Percentiles rank a stretch among this genome's conserved stretches.
Conservation (phyloP, 2,888 invertebrate genomes). For the Chloroclysta siterata region DNA sequence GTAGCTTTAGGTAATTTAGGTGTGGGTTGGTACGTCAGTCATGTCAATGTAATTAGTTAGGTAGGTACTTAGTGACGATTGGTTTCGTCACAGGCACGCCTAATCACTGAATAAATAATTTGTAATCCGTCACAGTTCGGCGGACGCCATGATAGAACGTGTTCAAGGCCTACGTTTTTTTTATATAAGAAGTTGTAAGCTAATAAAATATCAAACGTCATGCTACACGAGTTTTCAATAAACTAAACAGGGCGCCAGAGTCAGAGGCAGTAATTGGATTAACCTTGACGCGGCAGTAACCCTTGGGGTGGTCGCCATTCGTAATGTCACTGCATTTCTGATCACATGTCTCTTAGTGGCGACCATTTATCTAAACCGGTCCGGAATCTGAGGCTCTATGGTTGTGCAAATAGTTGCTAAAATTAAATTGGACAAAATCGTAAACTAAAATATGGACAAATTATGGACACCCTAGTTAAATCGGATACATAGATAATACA, state of each 20-base stretch:
- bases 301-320: conserved; percentile 61
- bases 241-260: conserved; percentile 56
- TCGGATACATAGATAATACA: too few relatives aligned
- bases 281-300: conserved; percentile 79
- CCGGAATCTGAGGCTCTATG: not conserved
- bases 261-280: conserved; percentile 78
- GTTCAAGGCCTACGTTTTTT: not conserved
- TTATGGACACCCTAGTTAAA: conserved; percentile 1
- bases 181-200: not conserved
- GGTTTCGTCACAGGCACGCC: not conserved
- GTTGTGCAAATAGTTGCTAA: not conserved
- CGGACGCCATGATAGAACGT: not conserved
- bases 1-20: not conserved
- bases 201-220: conserved; percentile 13
- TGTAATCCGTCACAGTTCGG: not conserved
- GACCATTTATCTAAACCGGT: not conserved
- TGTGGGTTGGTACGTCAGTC: too few relatives aligned
- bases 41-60: too few relatives aligned
- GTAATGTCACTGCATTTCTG: conserved; percentile 64
- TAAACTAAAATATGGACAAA: not conserved
- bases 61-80: too few relatives aligned
- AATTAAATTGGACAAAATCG: not conserved
- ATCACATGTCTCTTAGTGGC: conserved; percentile 47
- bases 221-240: conserved; percentile 30
- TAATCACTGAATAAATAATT: too few relatives aligned